Conservation (phyloP, 30 jellyfish, hydroid and myxozoan genomes). For the Turritopsis rubra region DNA sequence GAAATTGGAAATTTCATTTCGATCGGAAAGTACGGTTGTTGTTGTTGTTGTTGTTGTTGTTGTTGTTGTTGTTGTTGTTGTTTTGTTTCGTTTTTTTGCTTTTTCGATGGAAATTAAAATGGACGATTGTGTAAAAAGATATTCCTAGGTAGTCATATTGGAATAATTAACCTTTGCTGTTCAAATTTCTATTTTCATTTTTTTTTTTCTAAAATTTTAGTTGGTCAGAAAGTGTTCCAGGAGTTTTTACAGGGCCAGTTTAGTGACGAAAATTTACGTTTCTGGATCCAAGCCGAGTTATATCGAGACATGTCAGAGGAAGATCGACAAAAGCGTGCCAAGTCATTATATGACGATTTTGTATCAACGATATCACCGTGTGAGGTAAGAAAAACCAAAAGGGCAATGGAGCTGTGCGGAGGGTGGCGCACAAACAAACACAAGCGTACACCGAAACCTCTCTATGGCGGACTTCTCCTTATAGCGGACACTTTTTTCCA, state of each 20-base stretch:
- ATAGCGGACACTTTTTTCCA: too few species aligned
- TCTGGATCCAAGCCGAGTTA: conserved; percentile 90
- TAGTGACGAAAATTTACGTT: conserved; percentile 86
- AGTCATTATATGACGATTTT: conserved; percentile 65
- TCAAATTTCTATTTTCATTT: neutral
- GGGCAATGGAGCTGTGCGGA: too few species aligned
- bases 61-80: neutral
- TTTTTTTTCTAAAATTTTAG: conserved; percentile 27
- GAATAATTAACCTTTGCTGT: neutral
- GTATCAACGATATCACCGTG: conserved; percentile 85
- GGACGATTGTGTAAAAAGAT: too few species aligned
- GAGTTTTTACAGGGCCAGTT: conserved; percentile 80
- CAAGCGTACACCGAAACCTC: too few species aligned
- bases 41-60: too few species aligned
- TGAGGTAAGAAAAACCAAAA: conserved; percentile 46
- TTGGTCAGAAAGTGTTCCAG: conserved; percentile 79
- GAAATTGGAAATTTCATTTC: too few species aligned
- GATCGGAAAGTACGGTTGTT: too few species aligned
- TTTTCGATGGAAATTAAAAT: neutral
- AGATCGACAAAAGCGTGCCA: conserved; percentile 50
- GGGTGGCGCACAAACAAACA: too few species aligned
- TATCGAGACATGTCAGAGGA: conserved; percentile 44
- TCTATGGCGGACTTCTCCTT: too few species aligned
- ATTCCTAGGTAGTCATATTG: too few species aligned
- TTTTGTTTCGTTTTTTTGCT: neutral